Evolutionary conservation across 2,113 vertebrate species (phyloP).

Genomic region (Pholis gunnellus): DNA sequence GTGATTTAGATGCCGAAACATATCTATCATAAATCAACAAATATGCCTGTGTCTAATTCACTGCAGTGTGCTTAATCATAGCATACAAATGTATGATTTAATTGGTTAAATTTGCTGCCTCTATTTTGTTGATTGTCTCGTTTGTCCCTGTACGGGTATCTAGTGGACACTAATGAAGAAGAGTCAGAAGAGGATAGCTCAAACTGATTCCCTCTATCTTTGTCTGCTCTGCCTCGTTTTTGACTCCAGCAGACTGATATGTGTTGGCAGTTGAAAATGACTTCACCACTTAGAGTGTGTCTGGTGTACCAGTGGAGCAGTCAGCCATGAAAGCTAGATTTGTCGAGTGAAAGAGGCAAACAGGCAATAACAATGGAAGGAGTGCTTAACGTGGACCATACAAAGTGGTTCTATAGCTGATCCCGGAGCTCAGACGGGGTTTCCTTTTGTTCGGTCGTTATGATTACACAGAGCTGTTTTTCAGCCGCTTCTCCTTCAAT

Average conservation of each 20-base stretch:
- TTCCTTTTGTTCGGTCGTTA: constrained; percentile 27
- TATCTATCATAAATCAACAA: constrained; percentile 28
- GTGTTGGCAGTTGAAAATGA: constrained; percentile 13
- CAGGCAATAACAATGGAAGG: constrained; percentile 36
- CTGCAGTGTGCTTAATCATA: neutral
- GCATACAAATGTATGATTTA: neutral
- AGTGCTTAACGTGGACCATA: neutral
- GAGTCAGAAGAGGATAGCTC: neutral
- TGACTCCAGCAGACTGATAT: constrained; percentile 11
- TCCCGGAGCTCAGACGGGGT: constrained; percentile 40
- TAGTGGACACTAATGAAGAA: neutral
- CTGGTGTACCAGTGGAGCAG: constrained; percentile 17
- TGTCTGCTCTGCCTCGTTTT: constrained; percentile 23
- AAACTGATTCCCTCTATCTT: neutral
- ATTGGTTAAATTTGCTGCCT: neutral
- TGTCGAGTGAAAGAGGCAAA: constrained; percentile 15
- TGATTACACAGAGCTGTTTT: constrained; percentile 50
- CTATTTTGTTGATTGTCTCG: neutral
- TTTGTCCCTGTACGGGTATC: neutral
- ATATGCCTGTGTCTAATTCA: constrained; percentile 10
- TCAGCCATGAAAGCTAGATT: constrained; percentile 20
- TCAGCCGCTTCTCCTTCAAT: constrained; percentile 10
- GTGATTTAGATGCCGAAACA: constrained; percentile 33
- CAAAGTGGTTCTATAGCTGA: constrained; percentile 42
- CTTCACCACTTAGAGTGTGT: constrained; percentile 6